A percentile compares a stretch with the other conserved stretches of the same genome.
Evolutionary conservation across 2,888 invertebrate species (phyloP).

Genomic region (Drosophila anomelani): DNA sequence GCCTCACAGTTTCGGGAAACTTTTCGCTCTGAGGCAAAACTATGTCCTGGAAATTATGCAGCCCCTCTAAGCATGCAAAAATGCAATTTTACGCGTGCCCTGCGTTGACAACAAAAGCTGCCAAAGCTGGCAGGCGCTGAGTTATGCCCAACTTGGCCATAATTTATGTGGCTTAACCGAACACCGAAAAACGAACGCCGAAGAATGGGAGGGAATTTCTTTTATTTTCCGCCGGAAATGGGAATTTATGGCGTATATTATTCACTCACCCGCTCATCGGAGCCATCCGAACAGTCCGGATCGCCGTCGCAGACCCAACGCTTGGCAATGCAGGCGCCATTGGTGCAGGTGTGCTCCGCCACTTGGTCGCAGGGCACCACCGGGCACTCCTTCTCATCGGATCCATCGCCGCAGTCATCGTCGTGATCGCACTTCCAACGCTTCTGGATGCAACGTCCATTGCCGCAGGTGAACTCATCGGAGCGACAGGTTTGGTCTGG

Average conservation of each 20-base stretch:
- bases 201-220: background rate
- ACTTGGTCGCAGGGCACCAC: slow-evolving; percentile 89
- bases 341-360: slow-evolving; percentile 92
- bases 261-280: slow-evolving; percentile 90
- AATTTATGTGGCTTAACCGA: slow-evolving; percentile 69
- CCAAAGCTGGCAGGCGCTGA: slow-evolving; percentile 72
- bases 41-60: slow-evolving; percentile 66
- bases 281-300: slow-evolving; percentile 93
- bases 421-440: slow-evolving; percentile 95
- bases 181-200: slow-evolving; percentile 22
- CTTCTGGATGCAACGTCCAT: slow-evolving; percentile 94
- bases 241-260: slow-evolving; percentile 47
- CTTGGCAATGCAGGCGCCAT: slow-evolving; percentile 92
- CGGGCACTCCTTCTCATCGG: slow-evolving; percentile 92
- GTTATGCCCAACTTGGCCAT: slow-evolving; percentile 76
- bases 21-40: slow-evolving; percentile 61
- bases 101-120: slow-evolving; percentile 81
- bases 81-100: slow-evolving; percentile 80
- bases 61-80: slow-evolving; percentile 53
- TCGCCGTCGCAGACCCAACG: slow-evolving; percentile 96
- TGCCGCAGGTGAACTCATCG: slow-evolving; percentile 96
- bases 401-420: slow-evolving; percentile 94
- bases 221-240: slow-evolving; percentile 27
- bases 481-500: slow-evolving; percentile 96
- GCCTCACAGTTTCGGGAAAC: slow-evolving; percentile 46